These are phyloP conservation scores for Reticulitermes speratus DNA, from an alignment of 1,140 invertebrate genomes.

Conservation along the genomic window DNA sequence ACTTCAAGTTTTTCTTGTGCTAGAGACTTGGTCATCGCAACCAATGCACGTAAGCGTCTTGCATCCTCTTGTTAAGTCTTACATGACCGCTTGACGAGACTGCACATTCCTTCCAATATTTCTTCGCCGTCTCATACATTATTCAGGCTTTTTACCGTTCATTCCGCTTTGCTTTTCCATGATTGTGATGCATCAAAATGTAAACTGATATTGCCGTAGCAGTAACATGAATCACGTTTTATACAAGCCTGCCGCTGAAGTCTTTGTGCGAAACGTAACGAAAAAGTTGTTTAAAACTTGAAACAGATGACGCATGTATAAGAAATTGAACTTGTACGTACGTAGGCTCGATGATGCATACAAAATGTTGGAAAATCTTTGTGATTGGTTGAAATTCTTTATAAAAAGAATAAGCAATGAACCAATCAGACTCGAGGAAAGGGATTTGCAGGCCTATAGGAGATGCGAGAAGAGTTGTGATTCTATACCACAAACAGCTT, in stretches of 20 bases:
- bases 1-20: neutral
- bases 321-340: neutral
- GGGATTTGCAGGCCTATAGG: neutral
- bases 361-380: neutral
- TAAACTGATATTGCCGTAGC: neutral
- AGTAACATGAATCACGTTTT: neutral
- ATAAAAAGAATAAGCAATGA: slow-evolving; percentile 27
- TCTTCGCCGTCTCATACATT: neutral
- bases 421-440: slow-evolving; percentile 3
- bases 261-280: neutral
- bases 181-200: slow-evolving; percentile 21
- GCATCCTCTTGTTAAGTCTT: slow-evolving; percentile 7
- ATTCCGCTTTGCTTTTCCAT: neutral
- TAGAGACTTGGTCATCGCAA: neutral
- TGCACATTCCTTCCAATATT: neutral
- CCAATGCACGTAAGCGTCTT: neutral
- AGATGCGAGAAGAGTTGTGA: neutral
- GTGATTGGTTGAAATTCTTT: neutral
- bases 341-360: neutral
- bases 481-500: neutral
- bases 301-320: neutral
- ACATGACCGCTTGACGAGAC: neutral
- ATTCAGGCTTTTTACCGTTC: neutral
- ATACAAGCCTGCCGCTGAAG: neutral
- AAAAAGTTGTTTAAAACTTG: neutral